These are phyloP conservation scores for Aldabrachelys gigantea DNA, from an alignment of 2,113 vertebrate genomes.

Conservation along the genomic window DNA sequence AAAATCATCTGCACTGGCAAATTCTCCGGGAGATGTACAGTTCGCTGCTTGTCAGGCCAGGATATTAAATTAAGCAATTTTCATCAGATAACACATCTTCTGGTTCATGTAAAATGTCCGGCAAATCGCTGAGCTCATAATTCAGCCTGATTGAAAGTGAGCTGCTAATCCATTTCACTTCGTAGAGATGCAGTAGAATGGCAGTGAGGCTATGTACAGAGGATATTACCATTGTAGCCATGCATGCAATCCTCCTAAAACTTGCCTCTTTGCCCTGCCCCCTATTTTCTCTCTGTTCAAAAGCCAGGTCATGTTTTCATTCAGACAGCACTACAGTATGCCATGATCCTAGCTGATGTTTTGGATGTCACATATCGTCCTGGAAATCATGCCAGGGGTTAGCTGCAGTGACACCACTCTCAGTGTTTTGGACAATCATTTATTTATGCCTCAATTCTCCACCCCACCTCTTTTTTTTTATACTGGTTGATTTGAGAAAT, in stretches of 20 bases:
- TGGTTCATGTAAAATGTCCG: slow-evolving; percentile 88
- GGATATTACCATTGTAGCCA: neutral
- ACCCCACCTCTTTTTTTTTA: neutral
- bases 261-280: fast-evolving
- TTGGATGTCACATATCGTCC: neutral
- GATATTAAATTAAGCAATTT: slow-evolving; percentile 83
- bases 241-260: neutral
- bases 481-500: neutral
- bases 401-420: neutral
- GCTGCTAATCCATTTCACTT: slow-evolving; percentile 67
- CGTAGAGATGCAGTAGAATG: slow-evolving; percentile 54
- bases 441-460: neutral
- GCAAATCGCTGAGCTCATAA: slow-evolving; percentile 81
- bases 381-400: fast-evolving
- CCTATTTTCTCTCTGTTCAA: neutral
- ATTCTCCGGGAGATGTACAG: slow-evolving; percentile 65
- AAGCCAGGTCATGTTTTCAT: neutral
- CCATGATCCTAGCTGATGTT: neutral
- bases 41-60: slow-evolving; percentile 68
- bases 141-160: slow-evolving; percentile 81
- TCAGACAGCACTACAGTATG: neutral
- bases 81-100: slow-evolving; percentile 90
- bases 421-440: neutral
- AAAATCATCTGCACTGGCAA: slow-evolving; percentile 70
- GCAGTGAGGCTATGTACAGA: slow-evolving; percentile 39